These are phyloP conservation scores for Eremobia ochroleuca DNA, from an alignment of 2,888 invertebrate genomes.

Conservation along the genomic window DNA sequence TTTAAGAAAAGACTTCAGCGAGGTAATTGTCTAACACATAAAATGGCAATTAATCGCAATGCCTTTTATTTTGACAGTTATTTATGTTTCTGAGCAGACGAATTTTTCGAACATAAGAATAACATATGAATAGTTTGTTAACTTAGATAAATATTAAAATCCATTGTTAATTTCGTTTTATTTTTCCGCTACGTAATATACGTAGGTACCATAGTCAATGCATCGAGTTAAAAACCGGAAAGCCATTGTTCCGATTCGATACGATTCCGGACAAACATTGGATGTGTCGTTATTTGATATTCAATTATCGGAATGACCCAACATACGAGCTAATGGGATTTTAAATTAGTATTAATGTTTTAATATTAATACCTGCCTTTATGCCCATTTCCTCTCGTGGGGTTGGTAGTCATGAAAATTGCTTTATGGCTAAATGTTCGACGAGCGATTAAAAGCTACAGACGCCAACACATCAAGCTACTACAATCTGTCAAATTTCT, in stretches of 20 bases:
- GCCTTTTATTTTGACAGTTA: background rate
- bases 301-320: slow-evolving; percentile 68
- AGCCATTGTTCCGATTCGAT: slow-evolving; percentile 51
- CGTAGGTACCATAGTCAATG: slow-evolving; percentile 10
- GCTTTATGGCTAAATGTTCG: background rate
- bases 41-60: background rate
- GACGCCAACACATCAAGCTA: too few species aligned
- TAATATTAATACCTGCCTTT: slow-evolving; percentile 59
- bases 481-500: too few species aligned
- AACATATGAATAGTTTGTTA: too few species aligned
- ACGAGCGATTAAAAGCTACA: background rate
- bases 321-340: slow-evolving; percentile 68
- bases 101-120: background rate
- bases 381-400: slow-evolving; percentile 10
- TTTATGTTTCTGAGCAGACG: background rate
- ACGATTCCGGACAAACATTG: slow-evolving; percentile 60
- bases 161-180: background rate
- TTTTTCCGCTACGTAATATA: slow-evolving; percentile 2
- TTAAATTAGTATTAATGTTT: slow-evolving; percentile 70
- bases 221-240: slow-evolving; percentile 62
- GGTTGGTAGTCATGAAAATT: slow-evolving; percentile 16
- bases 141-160: background rate
- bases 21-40: background rate
- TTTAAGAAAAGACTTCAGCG: background rate
- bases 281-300: slow-evolving; percentile 67